These are phyloP conservation scores for Mylabris sibirica DNA, from an alignment of 2,888 invertebrate genomes.

Conservation along the genomic window DNA sequence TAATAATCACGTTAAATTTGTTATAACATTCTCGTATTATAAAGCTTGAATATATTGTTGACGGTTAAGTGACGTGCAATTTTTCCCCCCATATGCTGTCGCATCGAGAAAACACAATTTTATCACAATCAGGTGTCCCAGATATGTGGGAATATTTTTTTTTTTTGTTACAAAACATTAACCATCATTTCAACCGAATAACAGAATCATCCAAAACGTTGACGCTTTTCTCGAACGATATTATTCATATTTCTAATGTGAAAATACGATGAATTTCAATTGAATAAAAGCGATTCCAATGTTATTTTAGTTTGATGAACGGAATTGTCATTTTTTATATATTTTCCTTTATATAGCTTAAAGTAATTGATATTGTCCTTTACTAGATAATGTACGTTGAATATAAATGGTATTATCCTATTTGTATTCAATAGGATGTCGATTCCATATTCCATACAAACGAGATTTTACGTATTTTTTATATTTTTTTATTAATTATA, in stretches of 20 bases:
- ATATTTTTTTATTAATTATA: neutral
- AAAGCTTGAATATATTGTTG: neutral
- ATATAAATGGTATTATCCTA: neutral
- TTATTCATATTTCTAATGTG: neutral
- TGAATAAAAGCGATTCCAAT: neutral
- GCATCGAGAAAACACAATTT: neutral
- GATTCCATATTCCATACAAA: neutral
- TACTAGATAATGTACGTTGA: neutral
- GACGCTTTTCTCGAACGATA: neutral
- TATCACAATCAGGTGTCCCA: neutral
- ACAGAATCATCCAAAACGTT: slow-evolving; percentile 3
- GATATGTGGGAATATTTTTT: neutral
- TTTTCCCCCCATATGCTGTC: neutral
- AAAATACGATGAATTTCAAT: neutral
- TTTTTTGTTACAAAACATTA: slow-evolving; percentile 2
- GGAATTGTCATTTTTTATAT: neutral
- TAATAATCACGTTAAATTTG: neutral
- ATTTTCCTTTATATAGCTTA: neutral
- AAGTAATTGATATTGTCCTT: neutral
- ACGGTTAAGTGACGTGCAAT: neutral
- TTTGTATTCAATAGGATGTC: neutral
- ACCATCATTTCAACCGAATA: neutral
- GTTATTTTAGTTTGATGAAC: neutral
- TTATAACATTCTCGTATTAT: neutral
- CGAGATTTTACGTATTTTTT: neutral